These are phyloP conservation scores for Tolypeutes matacus DNA, from an alignment of 2,797 vertebrate species.

Conservation along the genomic window DNA sequence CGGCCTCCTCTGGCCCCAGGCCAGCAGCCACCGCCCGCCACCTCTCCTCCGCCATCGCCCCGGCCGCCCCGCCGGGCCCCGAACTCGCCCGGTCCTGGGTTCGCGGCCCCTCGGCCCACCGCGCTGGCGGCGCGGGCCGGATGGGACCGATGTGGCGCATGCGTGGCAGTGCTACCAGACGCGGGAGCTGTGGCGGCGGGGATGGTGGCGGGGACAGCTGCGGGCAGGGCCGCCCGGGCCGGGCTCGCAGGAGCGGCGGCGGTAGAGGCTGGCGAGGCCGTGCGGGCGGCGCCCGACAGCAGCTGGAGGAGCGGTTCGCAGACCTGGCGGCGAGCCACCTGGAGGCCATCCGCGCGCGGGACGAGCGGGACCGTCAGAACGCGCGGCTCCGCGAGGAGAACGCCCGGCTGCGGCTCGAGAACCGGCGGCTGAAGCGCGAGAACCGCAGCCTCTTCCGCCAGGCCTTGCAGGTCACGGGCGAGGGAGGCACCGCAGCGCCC, in stretches of 20 bases:
- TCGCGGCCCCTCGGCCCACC: constrained; percentile 31
- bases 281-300: constrained; percentile 87
- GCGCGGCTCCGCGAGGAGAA: constrained; percentile 90
- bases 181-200: constrained; percentile 66
- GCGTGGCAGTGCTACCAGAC: constrained; percentile 78
- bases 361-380: constrained; percentile 92
- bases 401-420: constrained; percentile 87
- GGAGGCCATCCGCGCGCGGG: constrained; percentile 91
- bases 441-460: constrained; percentile 87
- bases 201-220: not conserved
- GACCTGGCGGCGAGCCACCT: constrained; percentile 91
- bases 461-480: constrained; percentile 73
- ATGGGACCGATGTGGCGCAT: constrained; percentile 86
- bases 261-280: constrained; percentile 81
- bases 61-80: not conserved
- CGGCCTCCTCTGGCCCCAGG: constrained; percentile 75
- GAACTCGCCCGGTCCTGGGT: not conserved
- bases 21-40: constrained; percentile 62
- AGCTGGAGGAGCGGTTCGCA: constrained; percentile 91
- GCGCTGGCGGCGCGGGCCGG: not conserved
- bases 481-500: not conserved
- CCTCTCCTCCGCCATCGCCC: no score
- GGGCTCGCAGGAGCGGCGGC: constrained; percentile 86
- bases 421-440: constrained; percentile 86
- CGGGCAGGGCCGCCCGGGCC: constrained; percentile 8